Evolutionary conservation across 2,113 vertebrate species (phyloP), one percentile per base, ranked within the genome.

Genomic region (Panthera leo): DNA sequence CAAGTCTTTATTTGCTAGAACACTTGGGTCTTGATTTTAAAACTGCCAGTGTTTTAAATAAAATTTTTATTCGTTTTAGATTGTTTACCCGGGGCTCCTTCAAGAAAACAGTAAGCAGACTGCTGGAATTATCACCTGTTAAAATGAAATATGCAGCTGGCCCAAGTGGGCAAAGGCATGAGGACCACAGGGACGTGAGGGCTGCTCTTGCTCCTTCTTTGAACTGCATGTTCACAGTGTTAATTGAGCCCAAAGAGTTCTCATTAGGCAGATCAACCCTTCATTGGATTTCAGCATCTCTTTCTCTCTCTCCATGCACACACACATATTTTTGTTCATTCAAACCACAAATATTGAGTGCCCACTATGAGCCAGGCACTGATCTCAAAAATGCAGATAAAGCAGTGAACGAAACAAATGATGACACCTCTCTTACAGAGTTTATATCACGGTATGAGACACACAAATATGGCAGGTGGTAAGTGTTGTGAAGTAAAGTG

Each of bases 371-470:
- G 45, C 7, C 12, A 58, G 39, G 8, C 16, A 12, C 21, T 13
- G 13, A 70, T 71, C 55, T 76, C 80, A 76, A 5, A 31, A 61
- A 70, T 58, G 85, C 71, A 82, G 70, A 58, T 1, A 61, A 87
- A 90, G 19, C 65, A 27, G 14, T 18, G 75, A 82, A 19, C 27
- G 29, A 27, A 76, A 34, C 29, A 58, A 7, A 6, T 0, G 18
- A n/a, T 11, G 19, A 34, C 25, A 4, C 5, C 39, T n/a, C 12
- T 94, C 31, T 73, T 31, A 10, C 0, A 31, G 18, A 51, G 23
- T 48, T 55, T 25, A 0, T 36, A 39, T 48, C 27, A 11, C 8
- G 12, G 2, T 0, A 16, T 9, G 5, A 45, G 34, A 27, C 18
- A 7, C 2, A 11, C 1, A 15, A 9, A 34, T 2, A n/a, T 5